A percentile compares a stretch with the other conserved stretches of the same genome.
Evolutionary conservation across 2,797 vertebrate genomes (phyloP).

Genomic region (Tapirus indicus): DNA sequence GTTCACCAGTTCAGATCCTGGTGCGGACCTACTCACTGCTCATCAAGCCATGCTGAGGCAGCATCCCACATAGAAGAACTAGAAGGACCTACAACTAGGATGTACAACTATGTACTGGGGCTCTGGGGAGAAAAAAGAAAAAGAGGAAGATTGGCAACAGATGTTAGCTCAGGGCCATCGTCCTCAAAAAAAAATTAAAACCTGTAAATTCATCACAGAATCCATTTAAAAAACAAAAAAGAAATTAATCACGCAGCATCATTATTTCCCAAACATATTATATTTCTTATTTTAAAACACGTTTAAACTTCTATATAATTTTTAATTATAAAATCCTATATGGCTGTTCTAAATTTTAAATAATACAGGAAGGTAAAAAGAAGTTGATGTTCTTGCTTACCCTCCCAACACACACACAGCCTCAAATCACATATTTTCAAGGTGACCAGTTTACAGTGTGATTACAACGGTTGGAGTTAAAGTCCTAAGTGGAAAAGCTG

Average conservation of each 20-base stretch:
- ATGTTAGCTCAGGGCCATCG: too few species aligned
- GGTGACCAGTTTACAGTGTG: not conserved
- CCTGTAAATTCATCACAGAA: too few species aligned
- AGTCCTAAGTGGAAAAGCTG: not conserved
- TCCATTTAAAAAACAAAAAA: too few species aligned
- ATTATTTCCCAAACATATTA: not conserved
- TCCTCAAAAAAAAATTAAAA: too few species aligned
- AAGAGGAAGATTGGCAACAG: too few species aligned
- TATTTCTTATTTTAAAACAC: slow-evolving; percentile 16
- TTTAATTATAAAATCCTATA: not conserved
- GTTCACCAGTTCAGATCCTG: too few species aligned
- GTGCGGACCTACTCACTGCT: too few species aligned
- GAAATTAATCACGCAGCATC: not conserved
- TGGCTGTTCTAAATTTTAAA: not conserved
- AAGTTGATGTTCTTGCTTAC: not conserved
- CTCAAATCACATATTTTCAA: not conserved
- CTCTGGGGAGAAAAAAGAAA: too few species aligned
- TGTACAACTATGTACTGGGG: too few species aligned
- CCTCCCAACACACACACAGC: not conserved
- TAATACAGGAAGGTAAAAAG: not conserved
- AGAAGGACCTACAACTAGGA: too few species aligned
- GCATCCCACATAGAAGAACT: too few species aligned
- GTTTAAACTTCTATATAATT: not conserved
- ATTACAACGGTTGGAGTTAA: not conserved
- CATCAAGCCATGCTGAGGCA: too few species aligned